Percentiles rank a stretch among this genome's conserved stretches.
Conservation (phyloP, 2,888 invertebrate genomes). For the Acronicta psi region DNA sequence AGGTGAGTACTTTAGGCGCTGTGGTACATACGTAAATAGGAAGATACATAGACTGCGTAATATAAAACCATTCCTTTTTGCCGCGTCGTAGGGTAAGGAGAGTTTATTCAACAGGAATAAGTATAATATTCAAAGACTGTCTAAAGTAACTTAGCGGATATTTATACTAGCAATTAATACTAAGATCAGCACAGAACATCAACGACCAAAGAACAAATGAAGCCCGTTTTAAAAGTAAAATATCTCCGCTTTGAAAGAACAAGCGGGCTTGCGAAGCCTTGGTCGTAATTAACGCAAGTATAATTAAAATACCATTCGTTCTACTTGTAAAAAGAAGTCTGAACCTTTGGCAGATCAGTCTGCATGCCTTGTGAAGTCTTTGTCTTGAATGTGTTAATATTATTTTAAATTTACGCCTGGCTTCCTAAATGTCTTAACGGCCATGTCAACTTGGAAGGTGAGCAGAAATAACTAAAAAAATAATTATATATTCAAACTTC, state of each 20-base stretch:
- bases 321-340: slow-evolving; percentile 70
- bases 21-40: too few species aligned
- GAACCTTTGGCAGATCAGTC: slow-evolving; percentile 52
- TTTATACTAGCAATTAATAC: slow-evolving; percentile 9
- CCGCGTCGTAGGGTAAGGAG: too few species aligned
- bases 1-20: too few species aligned
- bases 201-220: slow-evolving; percentile 39
- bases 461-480: too few species aligned
- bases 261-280: slow-evolving; percentile 51
- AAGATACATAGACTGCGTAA: too few species aligned
- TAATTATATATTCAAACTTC: too few species aligned
- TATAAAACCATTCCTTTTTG: too few species aligned
- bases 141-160: neutral
- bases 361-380: slow-evolving; percentile 28
- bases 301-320: slow-evolving; percentile 87
- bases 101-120: too few species aligned
- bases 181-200: slow-evolving; percentile 22
- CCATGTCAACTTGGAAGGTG: too few species aligned
- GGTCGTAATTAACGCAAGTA: slow-evolving; percentile 82
- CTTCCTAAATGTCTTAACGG: too few species aligned
- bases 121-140: neutral
- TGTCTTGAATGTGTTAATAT: slow-evolving; percentile 25
- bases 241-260: slow-evolving; percentile 41
- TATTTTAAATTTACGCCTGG: slow-evolving; percentile 21
- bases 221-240: slow-evolving; percentile 44